Percentiles rank a stretch among this genome's conserved stretches.
These are phyloP conservation scores for Dipodomys stephensi DNA, from an alignment of 2,113 vertebrate species.

Conservation along the genomic window DNA sequence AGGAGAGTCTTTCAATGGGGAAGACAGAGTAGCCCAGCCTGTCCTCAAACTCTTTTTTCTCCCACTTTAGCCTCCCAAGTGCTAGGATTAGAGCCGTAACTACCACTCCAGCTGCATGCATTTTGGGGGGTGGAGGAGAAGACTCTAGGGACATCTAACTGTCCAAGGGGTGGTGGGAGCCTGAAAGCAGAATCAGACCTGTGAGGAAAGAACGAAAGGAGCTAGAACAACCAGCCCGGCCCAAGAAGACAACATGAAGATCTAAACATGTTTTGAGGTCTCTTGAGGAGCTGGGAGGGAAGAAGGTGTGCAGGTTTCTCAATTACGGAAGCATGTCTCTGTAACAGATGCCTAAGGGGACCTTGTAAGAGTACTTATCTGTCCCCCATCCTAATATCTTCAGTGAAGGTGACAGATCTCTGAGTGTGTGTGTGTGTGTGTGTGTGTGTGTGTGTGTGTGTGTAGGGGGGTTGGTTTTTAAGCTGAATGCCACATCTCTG, in stretches of 20 bases:
- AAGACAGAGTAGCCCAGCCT: no score
- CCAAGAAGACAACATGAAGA: not conserved
- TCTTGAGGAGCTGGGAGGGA: slow-evolving; percentile 23
- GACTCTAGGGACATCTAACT: not conserved
- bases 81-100: no score
- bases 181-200: slow-evolving; percentile 33
- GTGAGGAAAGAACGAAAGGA: slow-evolving; percentile 33
- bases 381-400: not conserved
- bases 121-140: not conserved
- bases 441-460: not conserved
- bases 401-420: not conserved
- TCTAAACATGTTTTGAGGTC: not conserved
- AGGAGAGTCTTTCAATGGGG: no score
- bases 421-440: not conserved
- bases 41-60: no score
- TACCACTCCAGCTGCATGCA: not conserved
- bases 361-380: not conserved
- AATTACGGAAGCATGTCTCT: not conserved
- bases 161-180: not conserved
- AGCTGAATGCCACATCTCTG: not conserved
- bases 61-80: no score
- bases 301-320: not conserved
- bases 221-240: not conserved
- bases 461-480: not conserved
- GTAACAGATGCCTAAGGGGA: not conserved